phyloP scores from a whole-genome alignment of 2,888 invertebrate genomes.

The Dimorphilus gyrociliatus region DNA sequence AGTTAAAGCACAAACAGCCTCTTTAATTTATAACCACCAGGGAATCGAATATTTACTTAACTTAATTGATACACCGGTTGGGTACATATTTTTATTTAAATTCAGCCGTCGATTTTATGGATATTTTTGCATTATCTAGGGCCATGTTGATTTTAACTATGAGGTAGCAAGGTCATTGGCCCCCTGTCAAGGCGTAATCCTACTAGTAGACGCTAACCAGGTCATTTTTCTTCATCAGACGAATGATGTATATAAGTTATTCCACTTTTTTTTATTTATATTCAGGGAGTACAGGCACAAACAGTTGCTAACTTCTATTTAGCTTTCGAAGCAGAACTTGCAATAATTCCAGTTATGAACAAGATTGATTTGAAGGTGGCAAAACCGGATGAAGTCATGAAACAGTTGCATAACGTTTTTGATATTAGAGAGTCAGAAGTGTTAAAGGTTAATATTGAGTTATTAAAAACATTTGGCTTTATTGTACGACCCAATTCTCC shows the following conservation, averaged over 20 bases:
- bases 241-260: neutral
- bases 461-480: too few species aligned
- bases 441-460: slow-evolving; percentile 53
- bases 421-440: slow-evolving; percentile 56
- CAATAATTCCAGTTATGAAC: slow-evolving; percentile 79
- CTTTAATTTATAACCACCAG: slow-evolving; percentile 51
- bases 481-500: too few species aligned
- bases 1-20: slow-evolving; percentile 90
- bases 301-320: slow-evolving; percentile 90
- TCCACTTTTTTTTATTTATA: slow-evolving; percentile 1
- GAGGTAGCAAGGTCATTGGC: slow-evolving; percentile 79
- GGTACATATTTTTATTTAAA: slow-evolving; percentile 6
- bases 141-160: slow-evolving; percentile 92
- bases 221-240: slow-evolving; percentile 17
- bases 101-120: too few species aligned
- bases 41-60: slow-evolving; percentile 60
- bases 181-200: slow-evolving; percentile 82
- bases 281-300: slow-evolving; percentile 72
- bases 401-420: slow-evolving; percentile 64
- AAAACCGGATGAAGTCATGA: slow-evolving; percentile 60
- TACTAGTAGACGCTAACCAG: slow-evolving; percentile 84
- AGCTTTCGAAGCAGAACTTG: slow-evolving; percentile 62
- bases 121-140: slow-evolving; percentile 37
- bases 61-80: slow-evolving; percentile 77
- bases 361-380: slow-evolving; percentile 89